Conservation (phyloP, 2,888 invertebrate genomes). For the Syrphus vitripennis region DNA sequence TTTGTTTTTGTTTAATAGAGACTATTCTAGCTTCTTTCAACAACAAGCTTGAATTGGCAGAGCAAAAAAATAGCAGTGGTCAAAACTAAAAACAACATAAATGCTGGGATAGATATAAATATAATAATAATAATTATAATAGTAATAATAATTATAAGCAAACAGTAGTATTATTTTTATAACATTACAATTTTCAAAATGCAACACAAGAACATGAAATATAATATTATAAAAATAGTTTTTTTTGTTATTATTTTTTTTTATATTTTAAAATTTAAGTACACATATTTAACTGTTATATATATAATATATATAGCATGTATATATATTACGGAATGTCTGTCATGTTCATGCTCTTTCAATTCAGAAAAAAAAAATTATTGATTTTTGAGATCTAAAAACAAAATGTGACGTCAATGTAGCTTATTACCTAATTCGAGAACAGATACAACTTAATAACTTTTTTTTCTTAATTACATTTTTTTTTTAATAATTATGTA, state of each 20-base stretch:
- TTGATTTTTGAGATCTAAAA: conserved; percentile 55
- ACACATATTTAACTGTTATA: conserved; percentile 49
- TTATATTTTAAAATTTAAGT: conserved; percentile 30
- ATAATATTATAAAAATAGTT: conserved; percentile 41
- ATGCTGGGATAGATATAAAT: neutral
- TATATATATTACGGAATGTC: conserved; percentile 60
- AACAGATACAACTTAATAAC: conserved; percentile 45
- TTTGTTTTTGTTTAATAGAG: neutral
- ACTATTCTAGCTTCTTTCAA: neutral
- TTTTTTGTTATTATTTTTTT: too few species aligned
- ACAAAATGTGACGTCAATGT: conserved; percentile 64
- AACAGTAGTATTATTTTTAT: conserved; percentile 26
- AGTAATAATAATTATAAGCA: conserved; percentile 16
- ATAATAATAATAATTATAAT: neutral
- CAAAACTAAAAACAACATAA: conserved; percentile 7
- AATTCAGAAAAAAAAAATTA: conserved; percentile 34
- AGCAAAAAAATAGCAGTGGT: conserved; percentile 11
- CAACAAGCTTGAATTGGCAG: conserved; percentile 3
- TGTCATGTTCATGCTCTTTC: conserved; percentile 66
- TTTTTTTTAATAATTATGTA: conserved; percentile 34
- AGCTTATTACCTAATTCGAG: conserved; percentile 52
- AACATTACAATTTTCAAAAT: conserved; percentile 19
- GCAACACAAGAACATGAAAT: conserved; percentile 36
- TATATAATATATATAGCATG: conserved; percentile 13
- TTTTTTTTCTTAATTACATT: conserved; percentile 6